Conservation (phyloP, 2,113 vertebrate genomes). For the Suncus etruscus region DNA sequence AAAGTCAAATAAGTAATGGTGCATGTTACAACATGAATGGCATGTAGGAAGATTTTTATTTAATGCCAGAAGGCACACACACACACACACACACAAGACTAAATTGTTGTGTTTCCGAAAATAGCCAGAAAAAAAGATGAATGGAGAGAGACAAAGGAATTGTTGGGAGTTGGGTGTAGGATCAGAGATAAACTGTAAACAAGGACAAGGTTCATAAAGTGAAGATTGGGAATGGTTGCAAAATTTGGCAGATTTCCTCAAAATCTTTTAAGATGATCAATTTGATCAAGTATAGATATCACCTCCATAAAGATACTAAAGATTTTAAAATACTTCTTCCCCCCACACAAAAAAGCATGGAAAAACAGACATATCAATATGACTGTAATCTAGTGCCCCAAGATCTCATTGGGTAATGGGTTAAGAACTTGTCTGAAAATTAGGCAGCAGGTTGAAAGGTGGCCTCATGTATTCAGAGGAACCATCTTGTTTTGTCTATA, state of each 20-base stretch:
- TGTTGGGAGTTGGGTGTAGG: background rate
- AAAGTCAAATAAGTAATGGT: background rate
- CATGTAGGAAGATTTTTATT: background rate
- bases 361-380: too few relatives aligned
- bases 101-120: background rate
- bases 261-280: slow-evolving; percentile 1
- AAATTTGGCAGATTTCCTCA: background rate
- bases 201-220: background rate
- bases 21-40: background rate
- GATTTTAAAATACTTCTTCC: background rate
- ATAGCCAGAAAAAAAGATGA: background rate
- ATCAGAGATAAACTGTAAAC: background rate
- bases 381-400: too few relatives aligned
- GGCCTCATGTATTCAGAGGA: too few relatives aligned
- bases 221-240: background rate
- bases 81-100: background rate
- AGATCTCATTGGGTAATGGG: too few relatives aligned
- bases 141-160: background rate
- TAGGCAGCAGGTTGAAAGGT: too few relatives aligned
- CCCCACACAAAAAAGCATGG: too few relatives aligned
- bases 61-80: slow-evolving; percentile 19
- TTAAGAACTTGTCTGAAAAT: too few relatives aligned
- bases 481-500: too few relatives aligned
- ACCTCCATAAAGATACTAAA: slow-evolving; percentile 26
- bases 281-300: background rate